A percentile compares a stretch with the other conserved stretches of the same genome.
phyloP scores from a whole-genome alignment of 2,113 vertebrate species.

The Alces alces region DNA sequence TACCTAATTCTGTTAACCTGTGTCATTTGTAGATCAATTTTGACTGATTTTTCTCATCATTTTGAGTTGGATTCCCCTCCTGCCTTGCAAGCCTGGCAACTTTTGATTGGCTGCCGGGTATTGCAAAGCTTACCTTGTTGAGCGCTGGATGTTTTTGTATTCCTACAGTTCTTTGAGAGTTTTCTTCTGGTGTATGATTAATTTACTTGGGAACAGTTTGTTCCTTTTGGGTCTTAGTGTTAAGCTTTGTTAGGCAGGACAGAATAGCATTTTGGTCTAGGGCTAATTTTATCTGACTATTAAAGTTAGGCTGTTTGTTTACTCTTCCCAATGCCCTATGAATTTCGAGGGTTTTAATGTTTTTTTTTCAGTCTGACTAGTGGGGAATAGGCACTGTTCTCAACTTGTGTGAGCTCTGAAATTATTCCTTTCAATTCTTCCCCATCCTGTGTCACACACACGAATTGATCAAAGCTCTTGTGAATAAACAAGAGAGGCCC shows the following conservation, averaged over 20 bases:
- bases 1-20: background rate
- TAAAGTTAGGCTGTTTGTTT: background rate
- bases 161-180: background rate
- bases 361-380: background rate
- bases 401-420: background rate
- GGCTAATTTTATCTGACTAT: background rate
- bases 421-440: background rate
- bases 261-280: background rate
- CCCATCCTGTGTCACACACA: background rate
- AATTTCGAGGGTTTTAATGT: background rate
- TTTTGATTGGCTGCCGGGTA: background rate
- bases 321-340: background rate
- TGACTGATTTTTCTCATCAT: background rate
- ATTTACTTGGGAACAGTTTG: background rate
- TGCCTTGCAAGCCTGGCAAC: background rate
- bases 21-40: background rate
- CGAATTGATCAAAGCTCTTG: background rate
- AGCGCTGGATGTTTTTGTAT: background rate
- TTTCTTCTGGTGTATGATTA: background rate
- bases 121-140: background rate
- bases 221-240: background rate
- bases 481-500: background rate
- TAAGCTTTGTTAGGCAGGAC: background rate
- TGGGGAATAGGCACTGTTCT: background rate
- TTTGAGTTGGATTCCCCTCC: background rate